Evolutionary conservation across 2,797 vertebrate species (phyloP).

Genomic region (Neosilurus hyrtlii): DNA sequence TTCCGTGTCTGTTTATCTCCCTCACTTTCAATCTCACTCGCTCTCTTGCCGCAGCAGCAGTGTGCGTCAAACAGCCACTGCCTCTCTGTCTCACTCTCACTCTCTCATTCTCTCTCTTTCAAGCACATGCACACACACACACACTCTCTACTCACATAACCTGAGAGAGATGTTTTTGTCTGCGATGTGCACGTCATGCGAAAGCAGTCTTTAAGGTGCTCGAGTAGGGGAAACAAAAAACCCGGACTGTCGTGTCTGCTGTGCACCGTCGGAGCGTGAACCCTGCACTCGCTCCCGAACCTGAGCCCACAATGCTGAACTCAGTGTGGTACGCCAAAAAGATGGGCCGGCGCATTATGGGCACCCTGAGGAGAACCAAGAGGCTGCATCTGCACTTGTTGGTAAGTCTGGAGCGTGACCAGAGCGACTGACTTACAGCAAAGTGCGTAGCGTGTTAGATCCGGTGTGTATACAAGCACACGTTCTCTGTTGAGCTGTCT

Average conservation of each 20-base stretch:
- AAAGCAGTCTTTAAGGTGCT: slow-evolving; percentile 43
- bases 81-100: slow-evolving; percentile 3
- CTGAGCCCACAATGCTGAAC: slow-evolving; percentile 73
- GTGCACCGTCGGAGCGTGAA: slow-evolving; percentile 50
- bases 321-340: slow-evolving; percentile 81
- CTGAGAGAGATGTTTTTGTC: slow-evolving; percentile 34
- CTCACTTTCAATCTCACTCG: slow-evolving; percentile 22
- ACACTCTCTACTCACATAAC: slow-evolving; percentile 14
- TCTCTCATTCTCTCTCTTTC: slow-evolving; percentile 8
- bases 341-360: slow-evolving; percentile 81
- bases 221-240: slow-evolving; percentile 26
- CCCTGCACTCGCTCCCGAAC: slow-evolving; percentile 54
- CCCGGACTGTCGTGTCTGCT: neutral
- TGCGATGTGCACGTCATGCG: neutral
- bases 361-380: slow-evolving; percentile 77
- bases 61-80: slow-evolving; percentile 50
- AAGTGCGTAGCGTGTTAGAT: neutral
- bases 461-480: neutral
- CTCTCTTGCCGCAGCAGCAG: slow-evolving; percentile 48
- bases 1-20: slow-evolving; percentile 25
- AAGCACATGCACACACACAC: neutral
- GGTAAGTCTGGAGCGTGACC: slow-evolving; percentile 70
- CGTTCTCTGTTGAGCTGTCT: neutral
- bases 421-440: neutral
- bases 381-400: slow-evolving; percentile 76